A percentile compares a stretch with the other conserved stretches of the same genome.
Conservation (phyloP, 2,888 invertebrate genomes). For the Spodoptera littoralis region DNA sequence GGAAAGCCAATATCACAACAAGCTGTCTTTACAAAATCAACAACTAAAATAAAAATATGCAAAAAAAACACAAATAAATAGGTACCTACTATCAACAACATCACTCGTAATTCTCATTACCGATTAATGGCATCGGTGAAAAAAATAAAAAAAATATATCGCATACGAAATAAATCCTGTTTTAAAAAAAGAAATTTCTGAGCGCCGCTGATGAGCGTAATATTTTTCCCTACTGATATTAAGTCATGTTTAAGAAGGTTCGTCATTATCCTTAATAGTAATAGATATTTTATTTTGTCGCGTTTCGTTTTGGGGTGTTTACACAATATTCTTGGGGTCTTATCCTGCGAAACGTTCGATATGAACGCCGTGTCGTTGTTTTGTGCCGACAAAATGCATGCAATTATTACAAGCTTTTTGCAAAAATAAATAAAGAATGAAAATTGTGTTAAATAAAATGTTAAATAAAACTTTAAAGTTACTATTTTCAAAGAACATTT, state of each 20-base stretch:
- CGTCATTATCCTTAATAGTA: slow-evolving; percentile 89
- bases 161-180: slow-evolving; percentile 60
- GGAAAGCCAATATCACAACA: slow-evolving; percentile 5
- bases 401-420: no score
- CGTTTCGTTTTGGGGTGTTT: slow-evolving; percentile 84
- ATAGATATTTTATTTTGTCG: slow-evolving; percentile 89
- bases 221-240: slow-evolving; percentile 88
- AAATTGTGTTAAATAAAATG: no score
- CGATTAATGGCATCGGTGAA: slow-evolving; percentile 58
- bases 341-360: slow-evolving; percentile 58
- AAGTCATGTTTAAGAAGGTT: slow-evolving; percentile 89
- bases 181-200: slow-evolving; percentile 63
- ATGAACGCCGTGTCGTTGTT: not conserved
- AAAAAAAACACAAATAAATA: slow-evolving; percentile 7
- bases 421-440: no score
- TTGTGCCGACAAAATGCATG: no score
- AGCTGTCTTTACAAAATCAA: not conserved
- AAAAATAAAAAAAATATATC: slow-evolving; percentile 28
- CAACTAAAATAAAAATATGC: slow-evolving; percentile 1
- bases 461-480: no score
- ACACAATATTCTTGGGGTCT: slow-evolving; percentile 75
- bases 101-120: slow-evolving; percentile 59
- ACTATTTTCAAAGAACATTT: no score
- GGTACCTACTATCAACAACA: slow-evolving; percentile 65
- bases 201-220: slow-evolving; percentile 81